Percentiles rank a stretch among this genome's conserved stretches.
Evolutionary conservation across 2,797 vertebrate genomes (phyloP).

Genomic region (Stomatorhinus walkeri): DNA sequence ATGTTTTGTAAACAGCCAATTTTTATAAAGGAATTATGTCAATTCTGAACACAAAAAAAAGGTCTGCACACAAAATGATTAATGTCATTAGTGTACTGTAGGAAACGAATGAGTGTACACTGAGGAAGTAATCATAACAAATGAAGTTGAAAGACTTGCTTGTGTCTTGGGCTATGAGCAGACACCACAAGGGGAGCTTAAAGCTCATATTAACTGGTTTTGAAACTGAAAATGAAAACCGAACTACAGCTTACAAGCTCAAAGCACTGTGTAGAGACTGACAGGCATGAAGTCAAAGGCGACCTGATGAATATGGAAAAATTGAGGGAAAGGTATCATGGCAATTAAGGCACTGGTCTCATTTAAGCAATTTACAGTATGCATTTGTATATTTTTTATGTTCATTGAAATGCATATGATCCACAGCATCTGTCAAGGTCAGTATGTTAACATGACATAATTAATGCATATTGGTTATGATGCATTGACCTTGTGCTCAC

Average conservation of each 20-base stretch:
- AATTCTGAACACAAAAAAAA: neutral
- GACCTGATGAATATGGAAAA: neutral
- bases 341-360: neutral
- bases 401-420: neutral
- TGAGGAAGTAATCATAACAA: neutral
- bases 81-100: neutral
- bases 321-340: neutral
- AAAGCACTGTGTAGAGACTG: neutral
- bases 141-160: neutral
- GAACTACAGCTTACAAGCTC: neutral
- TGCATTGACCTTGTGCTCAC: neutral
- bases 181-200: neutral
- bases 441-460: neutral
- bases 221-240: neutral
- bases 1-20: neutral
- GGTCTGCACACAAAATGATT: neutral
- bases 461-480: neutral
- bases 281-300: neutral
- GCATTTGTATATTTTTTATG: neutral
- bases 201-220: neutral
- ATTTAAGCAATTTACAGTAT: neutral
- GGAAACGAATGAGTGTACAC: neutral
- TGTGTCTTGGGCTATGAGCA: neutral
- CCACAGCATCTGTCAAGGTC: neutral
- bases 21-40: neutral